Conservation (phyloP, 2,797 vertebrate species). For the Aotus griseimembra region DNA sequence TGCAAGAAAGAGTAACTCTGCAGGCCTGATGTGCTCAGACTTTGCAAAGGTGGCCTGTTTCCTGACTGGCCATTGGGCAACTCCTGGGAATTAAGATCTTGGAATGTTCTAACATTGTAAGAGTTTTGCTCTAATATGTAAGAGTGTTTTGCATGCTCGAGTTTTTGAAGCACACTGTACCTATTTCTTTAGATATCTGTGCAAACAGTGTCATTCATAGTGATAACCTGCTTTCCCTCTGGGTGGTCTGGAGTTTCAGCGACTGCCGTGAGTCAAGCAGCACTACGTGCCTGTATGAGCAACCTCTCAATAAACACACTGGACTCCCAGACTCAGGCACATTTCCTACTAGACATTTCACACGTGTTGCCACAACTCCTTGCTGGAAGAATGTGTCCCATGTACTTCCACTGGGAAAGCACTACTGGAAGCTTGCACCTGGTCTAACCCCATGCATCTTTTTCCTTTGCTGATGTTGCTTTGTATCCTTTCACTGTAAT, state of each 20-base stretch:
- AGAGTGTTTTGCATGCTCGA: background rate
- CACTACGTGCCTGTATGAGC: background rate
- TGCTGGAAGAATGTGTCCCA: background rate
- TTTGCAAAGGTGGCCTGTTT: background rate
- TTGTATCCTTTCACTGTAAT: background rate
- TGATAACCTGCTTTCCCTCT: background rate
- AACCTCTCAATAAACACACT: background rate
- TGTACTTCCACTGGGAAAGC: background rate
- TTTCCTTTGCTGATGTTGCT: background rate
- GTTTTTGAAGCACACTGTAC: background rate
- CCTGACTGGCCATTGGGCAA: background rate
- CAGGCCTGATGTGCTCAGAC: background rate
- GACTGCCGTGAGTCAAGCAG: background rate
- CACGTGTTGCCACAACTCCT: background rate
- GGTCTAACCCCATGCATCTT: background rate
- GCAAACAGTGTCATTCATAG: background rate
- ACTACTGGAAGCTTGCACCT: background rate
- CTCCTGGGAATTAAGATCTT: background rate
- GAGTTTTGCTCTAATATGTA: background rate
- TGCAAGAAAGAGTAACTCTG: background rate
- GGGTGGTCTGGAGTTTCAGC: background rate
- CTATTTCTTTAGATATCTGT: background rate
- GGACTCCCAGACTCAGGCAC: background rate
- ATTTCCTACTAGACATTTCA: background rate
- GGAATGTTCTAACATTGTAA: background rate